Conservation (phyloP, 2,113 vertebrate species). For the Notothenia rossii region DNA sequence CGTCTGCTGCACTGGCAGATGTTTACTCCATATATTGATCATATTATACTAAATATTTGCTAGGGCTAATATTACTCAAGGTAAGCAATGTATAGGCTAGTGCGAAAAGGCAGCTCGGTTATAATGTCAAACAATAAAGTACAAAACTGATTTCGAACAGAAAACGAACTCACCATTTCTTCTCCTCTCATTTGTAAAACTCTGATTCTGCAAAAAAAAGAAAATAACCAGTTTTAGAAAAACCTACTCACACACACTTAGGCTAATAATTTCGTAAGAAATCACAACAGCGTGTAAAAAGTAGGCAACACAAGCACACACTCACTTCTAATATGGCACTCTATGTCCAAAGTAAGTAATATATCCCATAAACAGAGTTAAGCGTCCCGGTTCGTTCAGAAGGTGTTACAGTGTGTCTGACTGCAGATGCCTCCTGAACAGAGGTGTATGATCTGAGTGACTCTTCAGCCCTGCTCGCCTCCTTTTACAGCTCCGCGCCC, state of each 20-base stretch:
- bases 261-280: background rate
- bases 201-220: slow-evolving; percentile 50
- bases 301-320: background rate
- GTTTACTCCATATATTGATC: slow-evolving; percentile 28
- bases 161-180: slow-evolving; percentile 75
- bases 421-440: background rate
- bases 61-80: background rate
- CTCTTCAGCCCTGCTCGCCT: background rate
- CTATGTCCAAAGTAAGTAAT: background rate
- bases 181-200: slow-evolving; percentile 49
- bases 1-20: slow-evolving; percentile 43
- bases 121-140: background rate
- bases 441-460: slow-evolving; percentile 56
- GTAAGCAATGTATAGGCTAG: background rate
- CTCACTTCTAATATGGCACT: slow-evolving; percentile 23
- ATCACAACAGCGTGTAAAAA: background rate
- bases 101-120: background rate
- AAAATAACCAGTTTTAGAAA: background rate
- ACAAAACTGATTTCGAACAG: background rate
- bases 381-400: background rate
- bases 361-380: slow-evolving; percentile 10
- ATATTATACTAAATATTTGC: background rate
- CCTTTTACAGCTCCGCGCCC: slow-evolving; percentile 51
- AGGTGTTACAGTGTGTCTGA: background rate
- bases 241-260: background rate